Conservation (phyloP, 2,113 vertebrate species). For the Taxidea taxus region DNA sequence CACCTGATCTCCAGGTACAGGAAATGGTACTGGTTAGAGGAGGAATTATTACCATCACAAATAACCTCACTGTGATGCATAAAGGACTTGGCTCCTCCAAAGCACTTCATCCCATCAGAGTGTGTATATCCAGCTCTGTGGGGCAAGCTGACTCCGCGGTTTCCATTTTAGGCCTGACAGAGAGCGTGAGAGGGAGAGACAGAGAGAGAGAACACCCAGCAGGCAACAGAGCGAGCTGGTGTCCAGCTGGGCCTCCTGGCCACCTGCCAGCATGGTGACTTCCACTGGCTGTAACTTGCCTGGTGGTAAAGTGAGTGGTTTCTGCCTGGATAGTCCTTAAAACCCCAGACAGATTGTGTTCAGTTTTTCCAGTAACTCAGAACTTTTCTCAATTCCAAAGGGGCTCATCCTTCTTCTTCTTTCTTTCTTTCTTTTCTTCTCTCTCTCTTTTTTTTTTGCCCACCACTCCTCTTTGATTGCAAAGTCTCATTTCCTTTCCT, state of each 20-base stretch:
- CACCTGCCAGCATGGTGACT: neutral
- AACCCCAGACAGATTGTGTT: neutral
- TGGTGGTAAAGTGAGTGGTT: neutral
- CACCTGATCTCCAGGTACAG: slow-evolving; percentile 63
- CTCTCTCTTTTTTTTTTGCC: no score
- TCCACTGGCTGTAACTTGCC: neutral
- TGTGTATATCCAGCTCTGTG: neutral
- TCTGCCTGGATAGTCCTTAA: neutral
- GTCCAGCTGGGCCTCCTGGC: neutral
- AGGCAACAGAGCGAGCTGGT: neutral
- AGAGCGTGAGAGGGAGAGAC: neutral
- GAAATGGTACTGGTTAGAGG: slow-evolving; percentile 46
- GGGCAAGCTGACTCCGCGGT: neutral
- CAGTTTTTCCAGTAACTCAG: neutral
- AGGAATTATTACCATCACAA: slow-evolving; percentile 48
- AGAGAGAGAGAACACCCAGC: neutral
- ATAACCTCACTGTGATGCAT: slow-evolving; percentile 25
- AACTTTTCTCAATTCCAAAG: neutral
- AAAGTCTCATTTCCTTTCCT: neutral
- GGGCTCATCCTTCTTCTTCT: neutral
- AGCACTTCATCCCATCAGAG: neutral
- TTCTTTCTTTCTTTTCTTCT: no score
- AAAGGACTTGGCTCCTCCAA: slow-evolving; percentile 27
- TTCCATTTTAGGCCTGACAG: slow-evolving; percentile 22
- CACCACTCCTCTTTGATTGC: neutral